These are phyloP conservation scores for Allobates femoralis DNA, from an alignment of 2,797 vertebrate genomes.

Conservation along the genomic window DNA sequence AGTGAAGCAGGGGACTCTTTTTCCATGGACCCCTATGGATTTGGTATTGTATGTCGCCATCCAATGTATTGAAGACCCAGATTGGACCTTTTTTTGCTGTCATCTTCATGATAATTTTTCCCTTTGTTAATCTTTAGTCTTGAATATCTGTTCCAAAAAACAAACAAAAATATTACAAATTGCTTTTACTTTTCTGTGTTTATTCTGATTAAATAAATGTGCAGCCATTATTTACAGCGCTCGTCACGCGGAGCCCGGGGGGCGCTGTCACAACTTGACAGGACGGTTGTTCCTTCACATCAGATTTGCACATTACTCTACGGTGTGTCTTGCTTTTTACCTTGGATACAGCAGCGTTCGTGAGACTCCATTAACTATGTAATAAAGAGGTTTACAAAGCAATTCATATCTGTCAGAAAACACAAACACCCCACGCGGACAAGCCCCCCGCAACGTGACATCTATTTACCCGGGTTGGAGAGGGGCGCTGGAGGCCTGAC, in stretches of 20 bases:
- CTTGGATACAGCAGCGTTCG: background rate
- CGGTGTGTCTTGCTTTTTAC: background rate
- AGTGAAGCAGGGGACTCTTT: too few species aligned
- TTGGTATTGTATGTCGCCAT: too few species aligned
- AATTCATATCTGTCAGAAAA: constrained; percentile 35
- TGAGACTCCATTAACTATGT: background rate
- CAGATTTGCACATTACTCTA: background rate
- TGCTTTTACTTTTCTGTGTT: background rate
- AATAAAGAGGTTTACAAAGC: constrained; percentile 18
- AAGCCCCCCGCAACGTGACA: background rate
- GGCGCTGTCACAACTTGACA: background rate
- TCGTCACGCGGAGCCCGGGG: background rate
- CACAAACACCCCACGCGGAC: background rate
- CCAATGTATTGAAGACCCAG: too few species aligned
- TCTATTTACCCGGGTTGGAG: constrained; percentile 21
- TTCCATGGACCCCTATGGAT: too few species aligned
- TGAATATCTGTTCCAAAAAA: too few species aligned
- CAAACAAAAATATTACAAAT: background rate
- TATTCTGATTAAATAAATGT: background rate
- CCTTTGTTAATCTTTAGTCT: background rate
- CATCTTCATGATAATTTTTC: too few species aligned
- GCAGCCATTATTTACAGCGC: background rate
- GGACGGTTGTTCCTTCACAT: background rate
- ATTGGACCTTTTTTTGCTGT: too few species aligned
- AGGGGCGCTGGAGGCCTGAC: constrained; percentile 1